Base-by-base conservation (phyloP, 1,140 invertebrate species). In the Elysia chlorotica region DNA sequence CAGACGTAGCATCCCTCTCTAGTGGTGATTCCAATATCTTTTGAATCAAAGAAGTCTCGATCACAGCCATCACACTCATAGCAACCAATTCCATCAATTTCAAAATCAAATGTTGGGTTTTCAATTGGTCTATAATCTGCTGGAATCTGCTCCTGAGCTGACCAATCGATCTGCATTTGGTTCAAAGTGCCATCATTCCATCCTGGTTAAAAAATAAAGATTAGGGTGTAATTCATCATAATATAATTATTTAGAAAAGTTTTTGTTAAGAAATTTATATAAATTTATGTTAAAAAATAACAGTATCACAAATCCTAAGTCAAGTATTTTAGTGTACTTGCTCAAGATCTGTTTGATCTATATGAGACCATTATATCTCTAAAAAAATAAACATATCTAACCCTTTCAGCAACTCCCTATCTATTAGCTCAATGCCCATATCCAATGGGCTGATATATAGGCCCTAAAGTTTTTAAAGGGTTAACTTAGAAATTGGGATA, bases 121-220 rank as follows among this genome's bases (percentile, higher is more conserved):
- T 72, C 70, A 54, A 78, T 76, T 0, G 79, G 81, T 10, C 72
- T 63, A 31, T 71, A 66, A 31, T 76, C 78, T 28, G 78, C 77
- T n/a, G 81, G 81, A 23, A 82, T 76, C 38, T 74, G 75, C 36
- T 74, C 67, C 71, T 81, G 79, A 10, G 76, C 74, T 25, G 75
- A 76, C 81, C 81, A 82, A 33, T 79, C 77, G 2, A 77, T 71
- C 74, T 82, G 81, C 37, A 82, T 76, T 59, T 81, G 78, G 63
- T 75, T 78, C 30, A 68, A 73, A 21, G 74, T 75, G 25, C 81
- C 81, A 71, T 82, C 81, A 78, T 80, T 82, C 81, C 81, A 82
- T 14, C 81, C 79, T 79, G 48, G 17, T 33, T 73, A 68, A 21
- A 38, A 74, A 66, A 61, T 56, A 33, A 67, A 35, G 37, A 30